These are phyloP conservation scores for Circaetus cinerascens DNA, from an alignment of 2,113 vertebrate species.

Conservation along the genomic window DNA sequence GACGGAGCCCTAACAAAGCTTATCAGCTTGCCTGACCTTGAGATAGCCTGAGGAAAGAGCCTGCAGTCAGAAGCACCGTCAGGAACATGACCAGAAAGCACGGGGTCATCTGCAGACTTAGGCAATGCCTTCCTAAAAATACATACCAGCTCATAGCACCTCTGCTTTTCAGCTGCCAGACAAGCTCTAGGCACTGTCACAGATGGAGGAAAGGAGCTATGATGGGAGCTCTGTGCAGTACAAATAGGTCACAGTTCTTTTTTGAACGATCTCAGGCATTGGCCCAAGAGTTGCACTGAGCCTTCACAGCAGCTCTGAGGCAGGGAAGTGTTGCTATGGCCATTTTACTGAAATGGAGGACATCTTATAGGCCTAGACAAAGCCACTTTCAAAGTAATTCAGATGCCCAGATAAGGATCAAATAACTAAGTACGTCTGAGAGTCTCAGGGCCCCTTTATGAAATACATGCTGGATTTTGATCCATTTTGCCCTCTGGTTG, in stretches of 20 bases:
- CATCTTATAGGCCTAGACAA: neutral
- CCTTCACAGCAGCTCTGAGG: neutral
- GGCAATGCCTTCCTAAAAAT: conserved; percentile 2
- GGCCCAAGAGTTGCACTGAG: neutral
- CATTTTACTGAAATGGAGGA: neutral
- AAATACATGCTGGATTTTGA: neutral
- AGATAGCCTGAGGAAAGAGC: neutral
- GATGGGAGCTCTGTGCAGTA: neutral
- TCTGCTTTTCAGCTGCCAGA: neutral
- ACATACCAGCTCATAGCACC: neutral
- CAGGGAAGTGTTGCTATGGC: neutral
- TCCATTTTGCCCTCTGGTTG: neutral
- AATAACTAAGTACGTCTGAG: neutral
- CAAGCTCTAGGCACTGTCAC: neutral
- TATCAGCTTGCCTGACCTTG: conserved; percentile 8
- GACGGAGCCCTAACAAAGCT: neutral
- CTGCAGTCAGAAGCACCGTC: neutral
- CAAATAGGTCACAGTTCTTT: neutral
- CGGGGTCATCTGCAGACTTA: neutral
- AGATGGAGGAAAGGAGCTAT: neutral
- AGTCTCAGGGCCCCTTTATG: neutral
- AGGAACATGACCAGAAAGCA: neutral
- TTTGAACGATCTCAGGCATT: neutral
- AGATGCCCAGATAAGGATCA: neutral
- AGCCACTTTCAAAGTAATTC: neutral